Evolutionary conservation across 2,888 invertebrate species (phyloP).

Genomic region (Arrhopalites spinosus): DNA sequence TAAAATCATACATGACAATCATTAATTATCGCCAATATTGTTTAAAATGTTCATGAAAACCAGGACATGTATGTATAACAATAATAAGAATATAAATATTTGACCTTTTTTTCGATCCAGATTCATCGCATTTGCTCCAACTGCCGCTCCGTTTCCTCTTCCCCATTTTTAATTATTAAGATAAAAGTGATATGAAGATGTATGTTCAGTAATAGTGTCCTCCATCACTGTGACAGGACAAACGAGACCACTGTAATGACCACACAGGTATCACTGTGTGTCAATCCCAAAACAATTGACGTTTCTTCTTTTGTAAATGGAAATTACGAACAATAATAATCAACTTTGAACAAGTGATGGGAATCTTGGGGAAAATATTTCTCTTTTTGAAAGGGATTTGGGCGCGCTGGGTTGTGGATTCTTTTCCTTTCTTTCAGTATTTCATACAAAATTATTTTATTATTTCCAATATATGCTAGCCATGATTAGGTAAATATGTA

Average conservation of each 20-base stretch:
- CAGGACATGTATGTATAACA: not conserved
- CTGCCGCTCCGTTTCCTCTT: constrained; percentile 54
- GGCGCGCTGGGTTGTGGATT: too few species aligned
- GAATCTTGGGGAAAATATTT: too few species aligned
- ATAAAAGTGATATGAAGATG: not conserved
- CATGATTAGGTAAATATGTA: too few species aligned
- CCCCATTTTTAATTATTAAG: constrained; percentile 42
- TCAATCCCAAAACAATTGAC: too few species aligned
- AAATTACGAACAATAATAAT: too few species aligned
- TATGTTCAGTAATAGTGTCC: not conserved
- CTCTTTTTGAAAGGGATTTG: too few species aligned
- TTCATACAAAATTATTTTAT: too few species aligned
- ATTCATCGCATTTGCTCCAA: constrained; percentile 50
- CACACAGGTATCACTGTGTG: too few species aligned
- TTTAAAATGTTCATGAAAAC: not conserved
- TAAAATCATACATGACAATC: not conserved
- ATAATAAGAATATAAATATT: not conserved
- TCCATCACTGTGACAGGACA: not conserved
- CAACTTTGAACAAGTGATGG: too few species aligned
- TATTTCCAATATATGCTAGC: too few species aligned
- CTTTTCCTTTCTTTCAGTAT: too few species aligned
- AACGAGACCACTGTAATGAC: not conserved
- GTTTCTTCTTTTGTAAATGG: too few species aligned
- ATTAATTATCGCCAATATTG: not conserved
- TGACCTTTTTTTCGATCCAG: constrained; percentile 47